Base-by-base conservation (phyloP, 2,797 vertebrate genomes). In the Malacoctenus gilli region DNA sequence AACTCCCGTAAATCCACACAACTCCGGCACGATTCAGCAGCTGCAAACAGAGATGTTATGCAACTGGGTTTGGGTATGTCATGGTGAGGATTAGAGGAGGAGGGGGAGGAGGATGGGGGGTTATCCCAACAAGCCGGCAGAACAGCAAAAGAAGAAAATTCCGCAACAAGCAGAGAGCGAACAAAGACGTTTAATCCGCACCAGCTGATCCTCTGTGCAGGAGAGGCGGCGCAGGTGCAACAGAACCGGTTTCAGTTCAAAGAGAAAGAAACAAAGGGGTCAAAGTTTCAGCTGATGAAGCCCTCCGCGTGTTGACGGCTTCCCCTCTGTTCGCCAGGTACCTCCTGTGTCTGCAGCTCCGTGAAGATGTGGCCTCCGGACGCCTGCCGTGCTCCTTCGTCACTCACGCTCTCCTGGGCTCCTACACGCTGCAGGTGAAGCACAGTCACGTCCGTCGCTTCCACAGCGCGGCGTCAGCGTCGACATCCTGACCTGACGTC, bases 311-410 rank as follows among this genome's bases (percentile, higher is more conserved):
- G 15, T 22, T 57, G 34, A 28, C 25, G 9, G 25, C 25, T 9
- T 28, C 9, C 9, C 9, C 9, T 9, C 8, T 59, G 28, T 39
- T 49, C 37, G 31, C 44, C 66, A 99, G 97, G 89, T 99, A 98
- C 80, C 94, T 95, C 82, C 78, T 99, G 87, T 99, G 97, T 90
- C 95, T 98, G 80, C 97, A 99, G 87, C 93, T 99, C 51, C 92
- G 97, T 35, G 93, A 98, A 80, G 96, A 99, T 72, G 93, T 99
- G 37, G 82, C 89, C 13, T 94, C 93, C 2, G 95, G 97, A 18
- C 93, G 94, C 2, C 89, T 99, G 76, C 97, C 96, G 0, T 99
- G 97, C 71, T 99, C 97, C 0, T 97, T 98, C 55, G 95, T 98
- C 83, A 99, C 97, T 21, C 94, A 96, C 0, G 89, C 96, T 52